Evolutionary conservation across 2,888 invertebrate genomes (phyloP).

Genomic region (Lypha dubia): DNA sequence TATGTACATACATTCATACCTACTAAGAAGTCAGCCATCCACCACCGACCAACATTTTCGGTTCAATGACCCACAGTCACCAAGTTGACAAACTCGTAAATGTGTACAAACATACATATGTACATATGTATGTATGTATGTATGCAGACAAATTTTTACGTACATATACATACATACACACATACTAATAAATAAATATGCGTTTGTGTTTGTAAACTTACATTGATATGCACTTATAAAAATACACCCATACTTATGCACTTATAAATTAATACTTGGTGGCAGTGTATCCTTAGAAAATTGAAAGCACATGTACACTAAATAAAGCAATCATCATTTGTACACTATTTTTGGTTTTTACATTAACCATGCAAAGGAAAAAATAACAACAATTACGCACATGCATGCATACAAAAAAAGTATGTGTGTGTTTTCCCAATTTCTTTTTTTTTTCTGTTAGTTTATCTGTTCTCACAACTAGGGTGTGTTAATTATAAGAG

Average conservation of each 20-base stretch:
- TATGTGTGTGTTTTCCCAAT: not conserved
- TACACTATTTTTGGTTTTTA: slow-evolving; percentile 35
- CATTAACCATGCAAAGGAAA: slow-evolving; percentile 24
- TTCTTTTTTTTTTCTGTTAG: slow-evolving; percentile 5
- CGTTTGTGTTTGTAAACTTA: not conserved
- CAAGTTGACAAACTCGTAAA: slow-evolving; percentile 66
- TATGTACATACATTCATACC: no score
- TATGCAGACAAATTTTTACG: not conserved
- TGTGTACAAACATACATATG: slow-evolving; percentile 33
- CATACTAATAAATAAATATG: not conserved
- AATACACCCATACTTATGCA: slow-evolving; percentile 16
- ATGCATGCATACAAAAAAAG: not conserved
- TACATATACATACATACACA: slow-evolving; percentile 7
- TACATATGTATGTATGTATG: not conserved
- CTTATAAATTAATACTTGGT: slow-evolving; percentile 13
- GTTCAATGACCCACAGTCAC: slow-evolving; percentile 65
- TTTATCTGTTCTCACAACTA: not conserved
- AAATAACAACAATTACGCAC: not conserved
- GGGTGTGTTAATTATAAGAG: slow-evolving; percentile 53
- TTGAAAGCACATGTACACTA: slow-evolving; percentile 46
- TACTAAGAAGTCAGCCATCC: slow-evolving; percentile 40
- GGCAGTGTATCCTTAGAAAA: slow-evolving; percentile 54
- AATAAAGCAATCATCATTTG: slow-evolving; percentile 17
- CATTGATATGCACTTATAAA: slow-evolving; percentile 35
- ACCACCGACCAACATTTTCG: slow-evolving; percentile 46